Percentiles rank a stretch among this genome's conserved stretches.
phyloP scores from a whole-genome alignment of 2,113 vertebrate species.

The Pseudolaguvia tuberculata region DNA sequence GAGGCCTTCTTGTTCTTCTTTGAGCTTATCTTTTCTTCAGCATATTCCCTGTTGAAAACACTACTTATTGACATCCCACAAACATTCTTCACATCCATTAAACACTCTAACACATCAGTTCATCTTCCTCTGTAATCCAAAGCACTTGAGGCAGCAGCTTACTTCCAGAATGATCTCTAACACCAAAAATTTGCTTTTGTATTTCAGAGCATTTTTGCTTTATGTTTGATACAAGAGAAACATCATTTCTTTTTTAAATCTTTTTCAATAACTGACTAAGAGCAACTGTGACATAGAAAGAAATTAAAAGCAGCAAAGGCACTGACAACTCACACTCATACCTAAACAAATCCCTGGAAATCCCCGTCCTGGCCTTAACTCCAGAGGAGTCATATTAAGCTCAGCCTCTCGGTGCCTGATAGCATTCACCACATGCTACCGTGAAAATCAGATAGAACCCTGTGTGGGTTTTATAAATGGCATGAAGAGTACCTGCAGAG shows the following conservation, averaged over 20 bases:
- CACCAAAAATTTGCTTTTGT: constrained; percentile 23
- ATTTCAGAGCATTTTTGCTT: constrained; percentile 54
- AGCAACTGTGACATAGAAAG: constrained; percentile 55
- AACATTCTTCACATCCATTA: constrained; percentile 29
- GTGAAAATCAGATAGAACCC: constrained; percentile 46
- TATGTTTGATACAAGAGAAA: constrained; percentile 68
- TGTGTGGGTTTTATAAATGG: constrained; percentile 25
- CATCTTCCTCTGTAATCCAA: constrained; percentile 38
- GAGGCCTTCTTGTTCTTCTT: constrained; percentile 17
- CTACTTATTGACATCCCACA: constrained; percentile 43
- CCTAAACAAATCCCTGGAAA: constrained; percentile 16
- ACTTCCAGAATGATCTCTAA: constrained; percentile 25
- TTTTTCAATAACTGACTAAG: too few relatives aligned
- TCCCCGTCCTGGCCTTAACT: constrained; percentile 24
- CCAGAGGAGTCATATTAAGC: constrained; percentile 41
- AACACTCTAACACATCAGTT: constrained; percentile 27
- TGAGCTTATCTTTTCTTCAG: constrained; percentile 37
- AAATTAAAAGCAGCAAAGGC: constrained; percentile 61
- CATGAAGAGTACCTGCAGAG: constrained; percentile 33
- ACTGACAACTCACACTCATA: background rate
- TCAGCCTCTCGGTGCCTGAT: constrained; percentile 38
- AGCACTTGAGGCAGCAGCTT: constrained; percentile 38
- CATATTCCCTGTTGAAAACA: constrained; percentile 43
- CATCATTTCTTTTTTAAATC: constrained; percentile 69
- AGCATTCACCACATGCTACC: constrained; percentile 45